These are phyloP conservation scores for Stenodera caucasica DNA, from an alignment of 2,888 invertebrate species.

Conservation along the genomic window DNA sequence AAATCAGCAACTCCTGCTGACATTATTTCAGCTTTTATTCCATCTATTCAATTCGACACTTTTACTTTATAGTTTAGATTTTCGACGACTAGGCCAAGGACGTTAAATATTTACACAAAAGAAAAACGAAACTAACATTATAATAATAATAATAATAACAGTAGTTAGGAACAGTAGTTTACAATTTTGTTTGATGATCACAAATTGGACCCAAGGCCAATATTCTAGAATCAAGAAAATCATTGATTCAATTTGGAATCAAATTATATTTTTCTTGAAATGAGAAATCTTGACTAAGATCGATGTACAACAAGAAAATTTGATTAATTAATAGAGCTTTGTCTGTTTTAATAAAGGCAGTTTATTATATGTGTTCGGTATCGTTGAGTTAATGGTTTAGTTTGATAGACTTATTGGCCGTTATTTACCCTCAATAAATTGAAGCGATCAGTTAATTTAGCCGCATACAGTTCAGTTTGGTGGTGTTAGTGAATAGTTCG, in stretches of 20 bases:
- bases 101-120: not conserved
- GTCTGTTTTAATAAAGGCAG: conserved; percentile 22
- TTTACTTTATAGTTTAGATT: not conserved
- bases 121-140: too few species aligned
- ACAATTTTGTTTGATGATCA: not conserved
- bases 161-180: not conserved
- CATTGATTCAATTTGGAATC: too few species aligned
- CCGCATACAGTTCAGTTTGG: conserved; percentile 33
- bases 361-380: conserved; percentile 27
- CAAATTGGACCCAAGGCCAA: not conserved
- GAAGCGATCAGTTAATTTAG: conserved; percentile 55
- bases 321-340: conserved; percentile 4
- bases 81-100: conserved; percentile 1
- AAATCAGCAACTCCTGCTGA: not conserved
- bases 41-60: not conserved
- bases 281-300: not conserved
- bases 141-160: too few species aligned
- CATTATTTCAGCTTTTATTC: not conserved
- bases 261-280: not conserved
- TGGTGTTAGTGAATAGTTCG: conserved; percentile 24
- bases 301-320: not conserved
- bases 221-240: not conserved
- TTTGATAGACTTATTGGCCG: conserved; percentile 55
- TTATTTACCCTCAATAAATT: conserved; percentile 56
- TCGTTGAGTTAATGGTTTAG: conserved; percentile 33